Evolutionary conservation across 2,113 vertebrate species (phyloP).

Genomic region (Pyrgilauda ruficollis): DNA sequence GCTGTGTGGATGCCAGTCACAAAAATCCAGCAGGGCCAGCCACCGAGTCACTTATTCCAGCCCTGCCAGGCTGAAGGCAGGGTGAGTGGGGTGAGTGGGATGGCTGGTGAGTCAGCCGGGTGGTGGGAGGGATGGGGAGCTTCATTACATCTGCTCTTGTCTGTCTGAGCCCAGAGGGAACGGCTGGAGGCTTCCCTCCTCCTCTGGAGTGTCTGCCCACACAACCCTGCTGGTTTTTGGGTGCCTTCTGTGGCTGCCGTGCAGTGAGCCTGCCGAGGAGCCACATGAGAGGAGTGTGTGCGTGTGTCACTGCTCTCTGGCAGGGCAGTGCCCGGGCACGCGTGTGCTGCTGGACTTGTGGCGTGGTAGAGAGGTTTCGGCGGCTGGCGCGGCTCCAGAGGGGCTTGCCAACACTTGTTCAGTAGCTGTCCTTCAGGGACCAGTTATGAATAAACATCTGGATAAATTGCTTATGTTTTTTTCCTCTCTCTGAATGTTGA

Average conservation of each 20-base stretch:
- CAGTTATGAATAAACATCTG: conserved; percentile 13
- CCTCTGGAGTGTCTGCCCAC: background rate
- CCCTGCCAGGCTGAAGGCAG: background rate
- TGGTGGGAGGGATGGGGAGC: fast-evolving
- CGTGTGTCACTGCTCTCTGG: background rate
- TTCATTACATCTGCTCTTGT: background rate
- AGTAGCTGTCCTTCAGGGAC: conserved; percentile 17
- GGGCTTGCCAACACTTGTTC: background rate
- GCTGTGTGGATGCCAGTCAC: background rate
- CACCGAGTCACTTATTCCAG: background rate
- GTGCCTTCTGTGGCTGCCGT: fast-evolving
- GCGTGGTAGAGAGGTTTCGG: background rate
- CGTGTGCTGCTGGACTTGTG: background rate
- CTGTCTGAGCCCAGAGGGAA: background rate
- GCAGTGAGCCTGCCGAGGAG: background rate
- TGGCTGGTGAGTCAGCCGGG: background rate
- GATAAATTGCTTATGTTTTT: background rate
- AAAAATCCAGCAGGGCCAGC: background rate
- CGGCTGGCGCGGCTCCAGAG: background rate
- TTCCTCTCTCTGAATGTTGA: background rate
- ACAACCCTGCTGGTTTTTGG: fast-evolving
- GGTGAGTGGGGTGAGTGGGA: fast-evolving
- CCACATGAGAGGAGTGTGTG: fast-evolving
- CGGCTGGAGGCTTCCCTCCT: background rate
- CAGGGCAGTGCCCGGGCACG: background rate